Evolutionary conservation across 2,113 vertebrate genomes (phyloP).

Genomic region (Oophaga pumilio): DNA sequence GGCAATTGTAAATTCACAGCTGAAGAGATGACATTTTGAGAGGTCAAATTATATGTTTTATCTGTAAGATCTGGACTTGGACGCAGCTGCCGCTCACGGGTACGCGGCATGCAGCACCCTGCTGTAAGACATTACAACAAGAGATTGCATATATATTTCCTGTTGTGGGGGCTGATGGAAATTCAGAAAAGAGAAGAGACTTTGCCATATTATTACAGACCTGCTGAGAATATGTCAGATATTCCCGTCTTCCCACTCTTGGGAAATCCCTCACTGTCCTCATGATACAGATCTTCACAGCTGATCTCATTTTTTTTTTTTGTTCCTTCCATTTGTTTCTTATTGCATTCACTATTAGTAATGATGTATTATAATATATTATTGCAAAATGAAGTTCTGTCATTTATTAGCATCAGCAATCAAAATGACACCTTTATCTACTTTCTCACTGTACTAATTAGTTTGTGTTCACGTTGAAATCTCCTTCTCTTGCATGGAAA

Average conservation of each 20-base stretch:
- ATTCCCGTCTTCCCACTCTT: background rate
- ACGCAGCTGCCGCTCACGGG: background rate
- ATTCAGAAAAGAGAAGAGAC: background rate
- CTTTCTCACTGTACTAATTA: too few relatives aligned
- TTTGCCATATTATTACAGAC: background rate
- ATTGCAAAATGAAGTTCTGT: background rate
- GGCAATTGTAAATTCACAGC: background rate
- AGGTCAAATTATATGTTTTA: background rate
- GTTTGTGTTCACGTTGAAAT: too few relatives aligned
- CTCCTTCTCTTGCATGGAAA: too few relatives aligned
- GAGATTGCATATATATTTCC: background rate
- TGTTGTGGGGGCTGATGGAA: background rate
- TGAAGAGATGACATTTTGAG: background rate
- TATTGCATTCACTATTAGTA: background rate
- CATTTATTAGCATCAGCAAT: too few relatives aligned
- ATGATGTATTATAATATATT: background rate
- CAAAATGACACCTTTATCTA: too few relatives aligned
- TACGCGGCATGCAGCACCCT: background rate
- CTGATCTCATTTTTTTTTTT: background rate
- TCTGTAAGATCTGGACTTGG: background rate
- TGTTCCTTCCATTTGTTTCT: background rate
- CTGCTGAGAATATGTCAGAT: slow-evolving; percentile 1
- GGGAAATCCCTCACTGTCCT: background rate
- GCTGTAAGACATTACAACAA: background rate
- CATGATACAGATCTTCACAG: background rate